Evolutionary conservation across 2,113 vertebrate genomes (phyloP).

Genomic region (Sterna hirundo): DNA sequence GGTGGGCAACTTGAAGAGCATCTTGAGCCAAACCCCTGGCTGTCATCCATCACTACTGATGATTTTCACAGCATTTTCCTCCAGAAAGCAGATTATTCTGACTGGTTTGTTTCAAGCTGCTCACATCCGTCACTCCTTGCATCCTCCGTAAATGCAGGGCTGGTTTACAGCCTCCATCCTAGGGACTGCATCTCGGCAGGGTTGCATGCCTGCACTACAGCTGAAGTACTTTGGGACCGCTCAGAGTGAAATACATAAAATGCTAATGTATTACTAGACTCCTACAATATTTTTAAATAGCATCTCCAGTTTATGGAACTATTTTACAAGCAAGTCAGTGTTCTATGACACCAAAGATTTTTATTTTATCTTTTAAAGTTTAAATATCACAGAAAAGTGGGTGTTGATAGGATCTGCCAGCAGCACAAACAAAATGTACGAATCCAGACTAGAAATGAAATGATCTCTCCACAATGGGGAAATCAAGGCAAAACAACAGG

Average conservation of each 20-base stretch:
- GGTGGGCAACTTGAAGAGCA: background rate
- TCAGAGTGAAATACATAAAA: constrained; percentile 40
- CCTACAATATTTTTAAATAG: constrained; percentile 68
- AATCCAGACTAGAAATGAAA: constrained; percentile 32
- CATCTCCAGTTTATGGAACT: constrained; percentile 20
- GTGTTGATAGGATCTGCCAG: constrained; percentile 63
- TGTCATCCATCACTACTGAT: background rate
- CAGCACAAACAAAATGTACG: constrained; percentile 59
- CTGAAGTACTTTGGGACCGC: background rate
- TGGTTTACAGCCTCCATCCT: background rate
- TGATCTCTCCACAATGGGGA: background rate
- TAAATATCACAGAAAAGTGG: constrained; percentile 57
- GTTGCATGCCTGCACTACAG: background rate
- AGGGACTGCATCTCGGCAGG: background rate
- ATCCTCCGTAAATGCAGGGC: background rate
- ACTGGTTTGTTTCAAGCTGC: background rate
- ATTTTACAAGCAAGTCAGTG: constrained; percentile 54
- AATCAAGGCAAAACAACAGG: background rate
- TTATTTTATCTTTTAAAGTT: constrained; percentile 53
- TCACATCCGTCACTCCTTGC: background rate
- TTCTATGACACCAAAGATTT: constrained; percentile 53
- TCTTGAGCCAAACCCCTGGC: background rate
- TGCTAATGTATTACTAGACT: constrained; percentile 60
- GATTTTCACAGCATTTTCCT: background rate
- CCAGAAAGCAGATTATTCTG: background rate